Conservation (phyloP, 2,888 invertebrate species). For the Molanna angustata region DNA sequence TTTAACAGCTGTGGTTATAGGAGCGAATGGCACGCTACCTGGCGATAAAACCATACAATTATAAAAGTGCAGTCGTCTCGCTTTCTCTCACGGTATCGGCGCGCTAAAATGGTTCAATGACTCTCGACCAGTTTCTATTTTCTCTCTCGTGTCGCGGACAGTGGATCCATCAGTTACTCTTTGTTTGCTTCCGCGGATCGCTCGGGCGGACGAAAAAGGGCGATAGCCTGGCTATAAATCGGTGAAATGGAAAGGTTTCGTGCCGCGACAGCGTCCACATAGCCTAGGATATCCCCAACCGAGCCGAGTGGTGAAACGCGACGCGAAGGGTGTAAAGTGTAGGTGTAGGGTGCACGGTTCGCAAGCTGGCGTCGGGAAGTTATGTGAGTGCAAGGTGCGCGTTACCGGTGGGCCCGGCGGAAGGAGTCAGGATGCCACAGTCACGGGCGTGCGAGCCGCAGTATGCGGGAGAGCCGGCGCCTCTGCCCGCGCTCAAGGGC, state of each 20-base stretch:
- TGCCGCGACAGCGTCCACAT: conserved; percentile 3
- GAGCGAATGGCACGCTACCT: conserved; percentile 9
- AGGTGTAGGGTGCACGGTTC: background rate
- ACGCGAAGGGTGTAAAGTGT: background rate
- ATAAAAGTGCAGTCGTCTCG: conserved; percentile 41
- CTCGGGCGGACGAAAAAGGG: conserved; percentile 42
- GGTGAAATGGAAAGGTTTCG: conserved; percentile 9
- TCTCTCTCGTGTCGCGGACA: conserved; percentile 53
- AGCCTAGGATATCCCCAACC: conserved; percentile 7
- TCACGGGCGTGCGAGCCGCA: conserved; percentile 48
- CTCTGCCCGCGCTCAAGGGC: conserved; percentile 55
- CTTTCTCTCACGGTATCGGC: conserved; percentile 45
- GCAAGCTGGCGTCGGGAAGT: conserved; percentile 48
- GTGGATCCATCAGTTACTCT: conserved; percentile 50
- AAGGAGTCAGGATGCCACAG: conserved; percentile 44
- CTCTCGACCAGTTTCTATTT: conserved; percentile 57
- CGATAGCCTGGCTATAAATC: no score
- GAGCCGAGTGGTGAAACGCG: background rate
- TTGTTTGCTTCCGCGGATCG: conserved; percentile 54
- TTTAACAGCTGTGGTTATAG: background rate
- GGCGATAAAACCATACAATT: conserved; percentile 12
- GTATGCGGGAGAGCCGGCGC: conserved; percentile 43
- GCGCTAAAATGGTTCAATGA: conserved; percentile 55
- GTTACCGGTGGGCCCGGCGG: conserved; percentile 40
- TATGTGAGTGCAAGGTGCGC: conserved; percentile 49